These are phyloP conservation scores for Smithornis capensis DNA, from an alignment of 2,113 vertebrate species.

Conservation along the genomic window DNA sequence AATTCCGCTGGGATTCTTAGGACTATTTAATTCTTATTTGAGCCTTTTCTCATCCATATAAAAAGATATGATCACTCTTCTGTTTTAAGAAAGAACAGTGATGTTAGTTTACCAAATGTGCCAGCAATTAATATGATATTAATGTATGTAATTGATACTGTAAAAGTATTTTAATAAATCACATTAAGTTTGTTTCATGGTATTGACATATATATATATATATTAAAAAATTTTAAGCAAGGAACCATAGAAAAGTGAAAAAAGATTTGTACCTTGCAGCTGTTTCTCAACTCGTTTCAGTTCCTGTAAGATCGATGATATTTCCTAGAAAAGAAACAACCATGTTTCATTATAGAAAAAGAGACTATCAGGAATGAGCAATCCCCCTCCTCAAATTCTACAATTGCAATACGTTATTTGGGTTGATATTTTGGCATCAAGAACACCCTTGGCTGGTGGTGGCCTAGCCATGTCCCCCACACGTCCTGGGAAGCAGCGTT, in stretches of 20 bases:
- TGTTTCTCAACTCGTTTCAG: conserved; percentile 95
- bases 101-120: neutral
- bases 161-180: neutral
- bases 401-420: neutral
- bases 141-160: neutral
- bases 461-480: no score
- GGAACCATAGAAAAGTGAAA: neutral
- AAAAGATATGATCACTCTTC: neutral
- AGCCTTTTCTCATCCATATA: neutral
- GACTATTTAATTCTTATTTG: neutral
- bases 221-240: neutral
- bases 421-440: neutral
- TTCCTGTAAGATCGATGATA: conserved; percentile 93
- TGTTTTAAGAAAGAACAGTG: neutral
- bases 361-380: neutral
- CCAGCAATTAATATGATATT: neutral
- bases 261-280: conserved; percentile 85
- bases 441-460: neutral
- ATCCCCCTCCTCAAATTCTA: neutral
- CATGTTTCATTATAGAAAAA: neutral
- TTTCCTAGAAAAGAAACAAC: conserved; percentile 79
- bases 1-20: neutral
- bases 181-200: neutral
- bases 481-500: neutral
- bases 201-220: neutral